phyloP scores from a whole-genome alignment of 2,888 invertebrate genomes.

The Drosophila conformis region DNA sequence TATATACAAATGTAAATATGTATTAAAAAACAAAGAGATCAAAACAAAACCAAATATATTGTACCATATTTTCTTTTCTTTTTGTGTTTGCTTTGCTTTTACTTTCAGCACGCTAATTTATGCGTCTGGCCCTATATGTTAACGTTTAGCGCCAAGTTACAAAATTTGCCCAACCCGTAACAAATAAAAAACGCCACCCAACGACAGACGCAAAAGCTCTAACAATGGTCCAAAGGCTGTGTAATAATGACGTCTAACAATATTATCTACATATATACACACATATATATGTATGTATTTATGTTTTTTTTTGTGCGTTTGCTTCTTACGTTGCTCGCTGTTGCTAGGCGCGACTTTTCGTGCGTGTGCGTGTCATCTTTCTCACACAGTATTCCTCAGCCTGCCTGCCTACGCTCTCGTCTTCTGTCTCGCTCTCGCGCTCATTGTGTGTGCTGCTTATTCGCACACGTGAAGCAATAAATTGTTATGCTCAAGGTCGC shows the following conservation, averaged over 20 bases:
- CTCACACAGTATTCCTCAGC: conserved; percentile 7
- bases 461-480: conserved; percentile 84
- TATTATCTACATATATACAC: background rate
- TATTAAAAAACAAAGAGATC: background rate
- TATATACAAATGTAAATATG: background rate
- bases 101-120: conserved; percentile 48
- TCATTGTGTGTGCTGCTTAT: conserved; percentile 55
- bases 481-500: conserved; percentile 83
- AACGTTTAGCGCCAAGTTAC: conserved; percentile 30
- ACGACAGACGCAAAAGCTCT: conserved; percentile 32
- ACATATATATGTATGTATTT: background rate
- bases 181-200: conserved; percentile 3
- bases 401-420: background rate
- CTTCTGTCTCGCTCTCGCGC: conserved; percentile 23
- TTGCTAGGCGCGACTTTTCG: conserved; percentile 64
- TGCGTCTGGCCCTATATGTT: conserved; percentile 42
- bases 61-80: conserved; percentile 18
- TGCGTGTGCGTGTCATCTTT: conserved; percentile 31
- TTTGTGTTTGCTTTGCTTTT: conserved; percentile 25
- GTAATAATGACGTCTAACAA: conserved; percentile 2
- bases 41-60: conserved; percentile 7
- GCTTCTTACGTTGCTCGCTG: conserved; percentile 38
- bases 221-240: conserved; percentile 38
- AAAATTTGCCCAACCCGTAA: conserved; percentile 27
- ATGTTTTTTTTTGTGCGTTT: conserved; percentile 4